Evolutionary conservation across 2,113 vertebrate genomes (phyloP), one percentile per base, ranked within the genome.

Genomic region (Triplophysa tibetana): DNA sequence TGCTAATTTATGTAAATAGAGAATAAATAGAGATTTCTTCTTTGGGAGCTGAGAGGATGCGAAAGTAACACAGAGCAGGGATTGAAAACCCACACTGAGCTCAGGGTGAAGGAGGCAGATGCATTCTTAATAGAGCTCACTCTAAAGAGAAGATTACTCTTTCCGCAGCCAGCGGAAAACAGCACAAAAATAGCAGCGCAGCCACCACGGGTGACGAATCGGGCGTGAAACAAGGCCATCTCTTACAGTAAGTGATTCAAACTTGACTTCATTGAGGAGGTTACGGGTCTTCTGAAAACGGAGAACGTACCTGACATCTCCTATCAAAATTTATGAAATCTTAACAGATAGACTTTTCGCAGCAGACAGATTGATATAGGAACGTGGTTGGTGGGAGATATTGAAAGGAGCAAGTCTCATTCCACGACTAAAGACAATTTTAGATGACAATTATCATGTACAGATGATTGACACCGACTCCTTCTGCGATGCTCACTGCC

Each of bases 331-430:
- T n/a, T 58, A 70, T 48, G 77, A 50, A 58, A 21, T 66, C 14
- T 64, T 33, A 48, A 41, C 62, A 50, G 56, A 79, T 66, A 79
- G 81, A 54, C 78, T 60, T 66, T 62, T 81, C 83, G 61, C 8
- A 8, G 54, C 17, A 80, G 83, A 81, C 63, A 68, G 75, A 78
- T 24, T 62, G 68, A 67, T 41, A 79, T 67, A 60, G 56, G 80
- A 67, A 79, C 75, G 68, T 65, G 58, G 58, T 56, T 52, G 60
- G 74, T 62, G 56, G 80, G 67, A 82, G 80, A 67, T 75, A 72
- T 66, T 67, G 82, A 85, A 66, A 77, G 84, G 77, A 58, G 62
- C 76, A 77, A 19, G 54, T 19, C 19, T 58, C 8, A n/a, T 21
- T n/a, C 54, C 19, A 21, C 8, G 0, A 58, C 54, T 58, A 58